Percentiles rank a stretch among this genome's conserved stretches.
Conservation (phyloP, 2,113 vertebrate species). For the Notothenia coriiceps region DNA sequence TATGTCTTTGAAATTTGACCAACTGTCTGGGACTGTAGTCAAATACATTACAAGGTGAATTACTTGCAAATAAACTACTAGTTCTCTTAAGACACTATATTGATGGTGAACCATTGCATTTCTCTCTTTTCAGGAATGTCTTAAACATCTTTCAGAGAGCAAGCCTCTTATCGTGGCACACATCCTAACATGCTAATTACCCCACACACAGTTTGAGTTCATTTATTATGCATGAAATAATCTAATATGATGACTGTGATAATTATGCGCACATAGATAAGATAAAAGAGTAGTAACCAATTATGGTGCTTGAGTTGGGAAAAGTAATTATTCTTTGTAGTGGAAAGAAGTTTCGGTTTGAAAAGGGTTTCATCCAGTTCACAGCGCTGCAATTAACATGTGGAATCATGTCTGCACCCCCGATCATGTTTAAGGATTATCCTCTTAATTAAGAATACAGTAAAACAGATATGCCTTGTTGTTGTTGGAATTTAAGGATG, state of each 20-base stretch:
- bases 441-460: constrained; percentile 35
- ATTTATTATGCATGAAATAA: constrained; percentile 85
- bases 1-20: constrained; percentile 42
- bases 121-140: constrained; percentile 66
- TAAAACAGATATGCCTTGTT: constrained; percentile 12
- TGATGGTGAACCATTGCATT: constrained; percentile 2
- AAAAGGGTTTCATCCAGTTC: constrained; percentile 28
- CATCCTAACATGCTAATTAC: constrained; percentile 83
- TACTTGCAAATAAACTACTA: not conserved
- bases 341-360: constrained; percentile 67
- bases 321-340: constrained; percentile 84
- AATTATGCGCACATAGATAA: constrained; percentile 82
- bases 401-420: constrained; percentile 48
- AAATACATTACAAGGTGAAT: constrained; percentile 9
- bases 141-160: constrained; percentile 61
- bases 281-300: constrained; percentile 83
- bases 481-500: constrained; percentile 4
- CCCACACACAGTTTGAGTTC: constrained; percentile 79
- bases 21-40: not conserved
- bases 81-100: not conserved
- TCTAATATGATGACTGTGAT: constrained; percentile 84
- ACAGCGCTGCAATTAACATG: constrained; percentile 59
- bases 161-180: constrained; percentile 66
- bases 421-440: constrained; percentile 37
- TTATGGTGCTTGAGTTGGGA: constrained; percentile 75